Percentiles rank a stretch among this genome's conserved stretches.
Evolutionary conservation across 1,140 invertebrate species (phyloP).

Genomic region (Hydropsyche tenuis): DNA sequence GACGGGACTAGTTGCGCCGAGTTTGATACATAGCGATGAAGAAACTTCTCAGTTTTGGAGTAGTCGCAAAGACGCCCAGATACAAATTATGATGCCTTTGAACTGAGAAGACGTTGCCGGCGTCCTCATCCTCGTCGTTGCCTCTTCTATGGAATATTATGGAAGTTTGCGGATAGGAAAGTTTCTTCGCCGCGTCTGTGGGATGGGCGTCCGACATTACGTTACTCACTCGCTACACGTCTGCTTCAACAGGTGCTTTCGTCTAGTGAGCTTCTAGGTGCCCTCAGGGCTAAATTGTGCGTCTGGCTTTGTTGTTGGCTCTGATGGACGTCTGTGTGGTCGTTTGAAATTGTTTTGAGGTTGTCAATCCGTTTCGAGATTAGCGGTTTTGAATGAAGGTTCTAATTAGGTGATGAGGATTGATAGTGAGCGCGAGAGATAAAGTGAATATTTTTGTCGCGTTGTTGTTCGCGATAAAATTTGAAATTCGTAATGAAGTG

Average conservation of each 20-base stretch:
- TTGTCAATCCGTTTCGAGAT: no score
- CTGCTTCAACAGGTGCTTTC: constrained; percentile 36
- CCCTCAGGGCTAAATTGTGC: no score
- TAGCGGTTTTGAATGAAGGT: no score
- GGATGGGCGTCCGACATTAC: background rate
- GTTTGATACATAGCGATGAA: background rate
- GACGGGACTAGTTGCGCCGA: no score
- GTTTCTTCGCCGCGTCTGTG: background rate
- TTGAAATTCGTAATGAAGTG: no score
- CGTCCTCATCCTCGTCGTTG: background rate
- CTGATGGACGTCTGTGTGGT: no score
- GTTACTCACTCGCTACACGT: constrained; percentile 1
- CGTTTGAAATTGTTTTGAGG: no score
- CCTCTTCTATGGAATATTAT: constrained; percentile 40
- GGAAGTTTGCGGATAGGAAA: constrained; percentile 30
- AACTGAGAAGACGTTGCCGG: background rate
- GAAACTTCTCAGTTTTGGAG: constrained; percentile 35
- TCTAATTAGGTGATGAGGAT: no score
- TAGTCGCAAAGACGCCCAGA: constrained; percentile 24
- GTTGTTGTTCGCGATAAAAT: no score
- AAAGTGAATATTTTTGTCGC: no score
- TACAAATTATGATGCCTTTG: constrained; percentile 39
- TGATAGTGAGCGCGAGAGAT: no score
- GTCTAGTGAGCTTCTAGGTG: background rate
- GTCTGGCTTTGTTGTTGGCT: no score